These are phyloP conservation scores for Cydia splendana DNA, from an alignment of 1,140 invertebrate species.

Conservation along the genomic window DNA sequence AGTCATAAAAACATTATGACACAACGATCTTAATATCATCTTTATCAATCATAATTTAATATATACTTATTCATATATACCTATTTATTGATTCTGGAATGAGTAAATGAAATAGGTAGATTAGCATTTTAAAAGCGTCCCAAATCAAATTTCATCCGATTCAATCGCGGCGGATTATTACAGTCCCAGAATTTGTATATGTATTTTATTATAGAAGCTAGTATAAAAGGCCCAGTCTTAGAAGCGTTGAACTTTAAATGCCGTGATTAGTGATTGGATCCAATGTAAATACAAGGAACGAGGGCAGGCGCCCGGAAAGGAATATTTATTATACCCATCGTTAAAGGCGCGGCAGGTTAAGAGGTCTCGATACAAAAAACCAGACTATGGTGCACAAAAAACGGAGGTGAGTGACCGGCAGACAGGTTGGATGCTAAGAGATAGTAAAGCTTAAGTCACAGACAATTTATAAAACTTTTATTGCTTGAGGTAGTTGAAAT, in stretches of 20 bases:
- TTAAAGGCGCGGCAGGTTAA: slow-evolving; percentile 28
- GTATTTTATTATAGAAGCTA: neutral
- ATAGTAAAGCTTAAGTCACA: neutral
- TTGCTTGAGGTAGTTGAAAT: slow-evolving; percentile 7
- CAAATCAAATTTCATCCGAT: too few species aligned
- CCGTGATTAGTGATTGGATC: slow-evolving; percentile 15
- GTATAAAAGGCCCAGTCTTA: neutral
- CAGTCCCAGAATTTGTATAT: neutral
- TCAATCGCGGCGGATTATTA: neutral
- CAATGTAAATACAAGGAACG: neutral
- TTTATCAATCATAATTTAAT: too few species aligned
- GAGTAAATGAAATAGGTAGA: too few species aligned
- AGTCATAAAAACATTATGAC: too few species aligned
- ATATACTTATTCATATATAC: too few species aligned
- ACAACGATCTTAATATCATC: too few species aligned
- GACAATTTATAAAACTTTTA: neutral
- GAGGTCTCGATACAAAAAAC: slow-evolving; percentile 28
- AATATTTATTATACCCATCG: slow-evolving; percentile 28
- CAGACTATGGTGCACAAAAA: slow-evolving; percentile 22
- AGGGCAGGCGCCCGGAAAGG: slow-evolving; percentile 22
- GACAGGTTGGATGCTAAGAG: slow-evolving; percentile 13
- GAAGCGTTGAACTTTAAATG: neutral
- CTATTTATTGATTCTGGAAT: too few species aligned
- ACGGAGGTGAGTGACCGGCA: neutral
- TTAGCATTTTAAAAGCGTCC: too few species aligned